Percentiles rank a stretch among this genome's conserved stretches.
Evolutionary conservation across 2,113 vertebrate genomes (phyloP).

Genomic region (Tachycineta bicolor): DNA sequence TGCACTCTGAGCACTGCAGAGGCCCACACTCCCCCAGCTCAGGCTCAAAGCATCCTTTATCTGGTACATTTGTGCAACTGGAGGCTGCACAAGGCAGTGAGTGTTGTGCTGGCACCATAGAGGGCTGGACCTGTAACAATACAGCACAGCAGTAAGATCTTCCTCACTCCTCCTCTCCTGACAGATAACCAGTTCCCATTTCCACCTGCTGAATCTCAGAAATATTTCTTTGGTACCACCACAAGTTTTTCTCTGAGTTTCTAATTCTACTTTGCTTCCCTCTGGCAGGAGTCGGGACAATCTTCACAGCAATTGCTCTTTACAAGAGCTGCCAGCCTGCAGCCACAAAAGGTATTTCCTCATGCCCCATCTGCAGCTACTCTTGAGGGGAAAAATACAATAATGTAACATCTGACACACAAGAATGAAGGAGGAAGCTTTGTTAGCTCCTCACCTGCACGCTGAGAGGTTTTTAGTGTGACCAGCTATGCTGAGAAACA

Average conservation of each 20-base stretch:
- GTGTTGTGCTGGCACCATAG: neutral
- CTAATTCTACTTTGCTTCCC: neutral
- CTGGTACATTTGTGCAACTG: neutral
- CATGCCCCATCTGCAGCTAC: neutral
- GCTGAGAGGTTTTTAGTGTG: neutral
- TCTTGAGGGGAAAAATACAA: neutral
- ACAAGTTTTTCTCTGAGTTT: neutral
- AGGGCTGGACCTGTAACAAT: neutral
- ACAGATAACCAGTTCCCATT: neutral
- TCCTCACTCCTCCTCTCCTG: neutral
- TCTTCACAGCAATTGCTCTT: neutral
- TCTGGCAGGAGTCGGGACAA: neutral
- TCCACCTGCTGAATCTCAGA: neutral
- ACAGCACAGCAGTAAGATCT: neutral
- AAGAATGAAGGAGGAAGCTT: neutral
- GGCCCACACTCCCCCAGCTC: accelerated
- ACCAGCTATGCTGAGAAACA: neutral
- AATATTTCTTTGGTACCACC: neutral
- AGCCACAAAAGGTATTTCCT: neutral
- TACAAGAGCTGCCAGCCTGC: neutral
- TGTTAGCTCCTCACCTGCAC: neutral
- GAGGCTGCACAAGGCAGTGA: neutral
- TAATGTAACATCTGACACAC: neutral
- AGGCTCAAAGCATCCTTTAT: neutral
- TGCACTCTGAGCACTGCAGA: neutral